Evolutionary conservation across 2,113 vertebrate genomes (phyloP).

Genomic region (Numida meleagris): DNA sequence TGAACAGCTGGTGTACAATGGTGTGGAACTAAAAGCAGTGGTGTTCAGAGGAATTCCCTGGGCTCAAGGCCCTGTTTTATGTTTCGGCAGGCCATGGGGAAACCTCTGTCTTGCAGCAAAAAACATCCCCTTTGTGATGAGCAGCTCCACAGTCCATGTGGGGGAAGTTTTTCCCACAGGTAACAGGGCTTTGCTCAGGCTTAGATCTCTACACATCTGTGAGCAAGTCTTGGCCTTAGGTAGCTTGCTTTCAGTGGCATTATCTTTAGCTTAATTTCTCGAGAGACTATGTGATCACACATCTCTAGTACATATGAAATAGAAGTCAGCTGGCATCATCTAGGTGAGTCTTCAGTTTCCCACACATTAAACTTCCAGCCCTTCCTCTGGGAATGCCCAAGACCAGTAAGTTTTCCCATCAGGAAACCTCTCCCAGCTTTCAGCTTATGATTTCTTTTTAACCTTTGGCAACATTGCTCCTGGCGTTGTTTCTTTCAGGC

Average conservation of each 20-base stretch:
- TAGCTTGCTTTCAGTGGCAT: not conserved
- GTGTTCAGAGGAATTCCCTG: not conserved
- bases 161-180: not conserved
- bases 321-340: not conserved
- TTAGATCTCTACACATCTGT: not conserved
- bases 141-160: not conserved
- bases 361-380: not conserved
- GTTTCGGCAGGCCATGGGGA: not conserved
- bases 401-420: constrained; percentile 38
- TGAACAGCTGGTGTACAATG: not conserved
- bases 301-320: not conserved
- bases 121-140: not conserved
- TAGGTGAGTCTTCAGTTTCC: constrained; percentile 13
- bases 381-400: constrained; percentile 53
- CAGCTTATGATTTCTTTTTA: constrained; percentile 22
- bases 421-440: constrained; percentile 63
- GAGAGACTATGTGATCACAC: not conserved
- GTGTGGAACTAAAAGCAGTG: not conserved
- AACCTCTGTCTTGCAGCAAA: not conserved
- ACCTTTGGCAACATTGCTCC: not conserved
- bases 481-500: not conserved
- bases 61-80: not conserved
- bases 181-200: accelerated
- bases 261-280: not conserved
- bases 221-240: not conserved